Base-by-base conservation (phyloP, 2,113 vertebrate genomes). In the Pipa parva region DNA sequence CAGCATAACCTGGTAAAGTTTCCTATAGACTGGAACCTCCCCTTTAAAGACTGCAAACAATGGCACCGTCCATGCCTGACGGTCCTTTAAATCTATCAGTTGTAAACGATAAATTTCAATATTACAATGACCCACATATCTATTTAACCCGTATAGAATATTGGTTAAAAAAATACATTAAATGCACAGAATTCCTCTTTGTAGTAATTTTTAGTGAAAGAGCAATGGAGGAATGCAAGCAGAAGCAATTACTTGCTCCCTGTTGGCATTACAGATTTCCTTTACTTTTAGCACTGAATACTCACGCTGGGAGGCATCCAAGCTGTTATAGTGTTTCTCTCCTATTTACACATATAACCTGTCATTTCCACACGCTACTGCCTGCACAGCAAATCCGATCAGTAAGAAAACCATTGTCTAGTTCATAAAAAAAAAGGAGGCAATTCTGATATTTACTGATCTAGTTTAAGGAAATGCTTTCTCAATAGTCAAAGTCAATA, bases 331-430 rank as follows among this genome's bases (percentile, higher is more conserved):
- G 48, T 28, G 52, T 61, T 54, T 52, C 39, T 49, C 58, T 26
- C 31, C 25, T 54, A 49, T 70, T 45, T 36, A 25, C 31, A 31
- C 48, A 54, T 31, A 51, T 61, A 59, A 59, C 66, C 66, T 70
- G 66, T 70, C 58, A 70, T 70, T 70, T 70, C 58, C 66, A 24
- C 57, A 52, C 31, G 60, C 49, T 37, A 27, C 65, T 45, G 65
- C 24, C 50, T 26, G 57, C 48, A 8, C 57, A 51, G 58, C 26
- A 70, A 70, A 70, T 70, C 58, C 39, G 66, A 70, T 70, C 57
- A 52, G 36, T 24, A 42, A 61, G 52, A 54, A 61, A 28, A 26
- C 66, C 48, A 24, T 61, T 60, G 46, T 54, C 56, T 28, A 18
- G 31, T 27, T n/a, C 42, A 61, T 33, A 61, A 36, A 18, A 22